These are phyloP conservation scores for Germaria angustata DNA, from an alignment of 2,888 invertebrate species.

Conservation along the genomic window DNA sequence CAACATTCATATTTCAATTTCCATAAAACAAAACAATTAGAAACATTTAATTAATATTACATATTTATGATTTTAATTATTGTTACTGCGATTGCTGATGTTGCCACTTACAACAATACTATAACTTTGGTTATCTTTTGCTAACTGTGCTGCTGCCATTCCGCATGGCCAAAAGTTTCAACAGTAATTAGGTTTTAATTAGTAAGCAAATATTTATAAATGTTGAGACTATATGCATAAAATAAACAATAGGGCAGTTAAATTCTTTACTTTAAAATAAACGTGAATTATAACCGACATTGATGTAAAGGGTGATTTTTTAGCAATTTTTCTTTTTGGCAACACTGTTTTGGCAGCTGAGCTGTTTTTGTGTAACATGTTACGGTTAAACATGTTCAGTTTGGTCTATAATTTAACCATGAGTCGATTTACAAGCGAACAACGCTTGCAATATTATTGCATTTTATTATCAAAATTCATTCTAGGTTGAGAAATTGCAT, in stretches of 20 bases:
- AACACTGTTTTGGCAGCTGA: too few species aligned
- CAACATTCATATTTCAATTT: slow-evolving; percentile 15
- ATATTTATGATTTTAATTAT: background rate
- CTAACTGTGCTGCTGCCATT: background rate
- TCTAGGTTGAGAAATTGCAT: too few species aligned
- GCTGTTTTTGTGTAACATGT: too few species aligned
- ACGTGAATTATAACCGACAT: too few species aligned
- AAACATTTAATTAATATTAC: slow-evolving; percentile 42
- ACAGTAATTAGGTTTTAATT: slow-evolving; percentile 55
- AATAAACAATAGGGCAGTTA: background rate
- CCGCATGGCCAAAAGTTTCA: slow-evolving; percentile 19
- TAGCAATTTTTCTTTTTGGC: too few species aligned
- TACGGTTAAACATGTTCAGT: too few species aligned
- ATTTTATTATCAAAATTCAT: too few species aligned
- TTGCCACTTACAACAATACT: background rate
- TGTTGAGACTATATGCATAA: background rate
- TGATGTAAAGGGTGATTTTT: too few species aligned
- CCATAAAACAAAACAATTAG: slow-evolving; percentile 36
- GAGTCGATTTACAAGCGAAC: too few species aligned
- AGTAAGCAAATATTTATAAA: slow-evolving; percentile 48
- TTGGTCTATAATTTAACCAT: too few species aligned
- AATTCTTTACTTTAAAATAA: too few species aligned
- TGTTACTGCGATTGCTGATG: background rate
- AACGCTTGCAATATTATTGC: too few species aligned
- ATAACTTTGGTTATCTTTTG: background rate